Evolutionary conservation across 2,113 vertebrate genomes (phyloP).

Genomic region (Melanocharis versteri): DNA sequence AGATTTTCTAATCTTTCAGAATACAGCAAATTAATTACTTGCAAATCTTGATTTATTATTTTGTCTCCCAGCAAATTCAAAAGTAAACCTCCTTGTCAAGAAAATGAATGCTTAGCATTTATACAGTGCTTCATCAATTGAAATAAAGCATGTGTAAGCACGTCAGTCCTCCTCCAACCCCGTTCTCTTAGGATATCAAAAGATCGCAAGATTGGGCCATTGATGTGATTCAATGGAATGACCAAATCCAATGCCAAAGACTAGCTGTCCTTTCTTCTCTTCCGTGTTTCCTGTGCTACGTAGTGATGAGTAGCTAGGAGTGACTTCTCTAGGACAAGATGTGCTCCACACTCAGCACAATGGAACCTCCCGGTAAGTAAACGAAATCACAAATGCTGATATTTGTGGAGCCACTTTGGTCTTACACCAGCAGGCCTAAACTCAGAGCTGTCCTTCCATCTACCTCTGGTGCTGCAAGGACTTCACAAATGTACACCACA

Average conservation of each 20-base stretch:
- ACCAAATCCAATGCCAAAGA: neutral
- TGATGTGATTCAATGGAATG: neutral
- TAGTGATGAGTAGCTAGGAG: no score
- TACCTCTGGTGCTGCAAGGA: neutral
- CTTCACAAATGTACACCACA: accelerated
- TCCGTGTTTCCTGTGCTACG: accelerated
- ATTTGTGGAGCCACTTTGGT: neutral
- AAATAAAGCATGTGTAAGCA: neutral
- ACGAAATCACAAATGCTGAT: neutral
- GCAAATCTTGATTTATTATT: neutral
- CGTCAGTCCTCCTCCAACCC: neutral
- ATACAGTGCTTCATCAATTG: neutral
- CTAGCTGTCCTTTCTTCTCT: neutral
- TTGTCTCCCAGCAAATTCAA: neutral
- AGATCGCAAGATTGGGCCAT: neutral
- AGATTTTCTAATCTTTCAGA: neutral
- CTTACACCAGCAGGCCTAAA: neutral
- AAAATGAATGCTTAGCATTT: neutral
- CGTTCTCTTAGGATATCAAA: neutral
- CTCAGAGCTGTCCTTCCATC: neutral
- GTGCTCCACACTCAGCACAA: neutral
- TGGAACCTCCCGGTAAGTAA: neutral
- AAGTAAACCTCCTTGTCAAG: neutral
- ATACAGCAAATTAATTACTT: neutral
- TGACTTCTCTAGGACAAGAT: neutral